Evolutionary conservation across 2,797 vertebrate genomes (phyloP), one percentile per base, ranked within the genome.

Genomic region (Xenopus petersii): DNA sequence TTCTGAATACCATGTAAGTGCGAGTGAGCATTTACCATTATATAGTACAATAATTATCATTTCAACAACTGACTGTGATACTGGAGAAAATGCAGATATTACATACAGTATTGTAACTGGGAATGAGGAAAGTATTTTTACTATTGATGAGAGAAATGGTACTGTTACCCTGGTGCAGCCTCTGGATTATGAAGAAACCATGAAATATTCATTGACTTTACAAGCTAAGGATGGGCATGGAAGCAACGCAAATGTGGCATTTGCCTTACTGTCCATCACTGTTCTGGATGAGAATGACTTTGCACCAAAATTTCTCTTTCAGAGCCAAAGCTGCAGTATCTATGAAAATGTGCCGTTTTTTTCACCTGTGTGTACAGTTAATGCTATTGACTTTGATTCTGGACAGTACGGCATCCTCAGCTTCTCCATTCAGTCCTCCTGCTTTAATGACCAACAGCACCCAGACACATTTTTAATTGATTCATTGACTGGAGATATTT

Each of bases 201-300:
- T 68, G 5, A 89, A 89, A 77, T 95, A 96, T 71, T 88, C 83
- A 42, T 85, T 99, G 79, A 91, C 92, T 13, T 77, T 99, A 75
- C 91, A 88, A 85, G 96, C 94, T 16, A 89, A 88, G 0, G 94
- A 98, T 80, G 86, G 88, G 9, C 87, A 84, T 74, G 55, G 64
- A 68, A 81, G 81, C 75, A 77, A 83, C 67, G 8, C 86, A 30
- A 91, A 95, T 5, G 81, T 84, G 30, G 90, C 92, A 64, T 96
- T 98, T 76, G 83, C 94, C 0, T 65, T 91, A 55, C 84, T 97
- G 70, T 86, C 83, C 26, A 62, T 99, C 67, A 86, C 67, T 0
- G 64, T 99, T 65, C 82, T 96, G 61, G 96, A 99, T 75, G 95
- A 95, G 67, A 98, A 99, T n/a, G 96, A 99, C 82, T 93, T 97